phyloP scores from a whole-genome alignment of 2,113 vertebrate genomes.

The Calidris pygmaea region DNA sequence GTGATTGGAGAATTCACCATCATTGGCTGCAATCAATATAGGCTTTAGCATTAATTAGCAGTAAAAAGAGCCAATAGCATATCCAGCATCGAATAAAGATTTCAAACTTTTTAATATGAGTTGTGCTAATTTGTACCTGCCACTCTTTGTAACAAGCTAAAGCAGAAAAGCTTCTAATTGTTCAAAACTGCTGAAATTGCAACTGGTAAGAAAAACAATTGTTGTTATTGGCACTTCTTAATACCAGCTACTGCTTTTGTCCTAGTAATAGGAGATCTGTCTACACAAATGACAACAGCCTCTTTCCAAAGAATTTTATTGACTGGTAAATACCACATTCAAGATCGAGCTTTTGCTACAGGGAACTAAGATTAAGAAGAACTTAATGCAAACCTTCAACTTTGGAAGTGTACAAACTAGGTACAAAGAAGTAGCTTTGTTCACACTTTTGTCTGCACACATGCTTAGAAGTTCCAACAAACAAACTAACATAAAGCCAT shows the following conservation, averaged over 20 bases:
- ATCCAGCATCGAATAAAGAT: neutral
- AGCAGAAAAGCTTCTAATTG: neutral
- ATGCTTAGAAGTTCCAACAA: neutral
- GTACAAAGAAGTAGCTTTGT: neutral
- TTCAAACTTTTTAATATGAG: neutral
- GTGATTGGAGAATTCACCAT: neutral
- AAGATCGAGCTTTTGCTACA: rapidly evolving
- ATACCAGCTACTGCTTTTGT: neutral
- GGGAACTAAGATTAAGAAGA: neutral
- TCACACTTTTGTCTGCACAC: neutral
- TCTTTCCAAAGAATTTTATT: neutral
- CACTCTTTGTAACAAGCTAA: neutral
- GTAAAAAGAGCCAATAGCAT: neutral
- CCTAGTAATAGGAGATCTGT: neutral
- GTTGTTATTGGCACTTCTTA: neutral
- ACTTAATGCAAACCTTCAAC: neutral
- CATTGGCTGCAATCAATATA: neutral
- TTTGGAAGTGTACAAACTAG: neutral
- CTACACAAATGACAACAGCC: neutral
- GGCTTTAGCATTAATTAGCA: neutral
- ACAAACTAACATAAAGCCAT: neutral
- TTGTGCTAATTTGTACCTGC: neutral
- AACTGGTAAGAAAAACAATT: neutral
- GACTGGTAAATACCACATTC: neutral
- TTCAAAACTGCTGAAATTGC: neutral